Conservation (phyloP, 2,113 vertebrate species). For the Chascanopsetta lugubris region DNA sequence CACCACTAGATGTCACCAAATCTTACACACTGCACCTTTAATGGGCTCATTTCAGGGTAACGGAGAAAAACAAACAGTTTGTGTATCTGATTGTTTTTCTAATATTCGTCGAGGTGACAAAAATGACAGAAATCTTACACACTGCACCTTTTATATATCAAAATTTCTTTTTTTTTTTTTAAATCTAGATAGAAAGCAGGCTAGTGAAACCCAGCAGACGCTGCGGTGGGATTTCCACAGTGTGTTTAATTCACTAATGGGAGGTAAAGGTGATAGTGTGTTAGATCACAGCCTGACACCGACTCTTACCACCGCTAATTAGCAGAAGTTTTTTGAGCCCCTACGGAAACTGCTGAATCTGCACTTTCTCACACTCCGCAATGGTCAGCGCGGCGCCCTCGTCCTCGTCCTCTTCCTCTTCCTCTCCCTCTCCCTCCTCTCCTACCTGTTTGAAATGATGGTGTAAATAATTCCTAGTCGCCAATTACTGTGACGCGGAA, state of each 20-base stretch:
- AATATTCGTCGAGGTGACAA: no score
- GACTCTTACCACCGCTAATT: constrained; percentile 84
- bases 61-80: no score
- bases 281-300: constrained; percentile 80
- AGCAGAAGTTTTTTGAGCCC: constrained; percentile 84
- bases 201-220: constrained; percentile 40
- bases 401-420: no score
- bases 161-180: not conserved
- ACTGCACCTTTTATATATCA: no score
- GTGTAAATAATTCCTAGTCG: constrained; percentile 87
- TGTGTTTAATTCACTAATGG: constrained; percentile 80
- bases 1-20: no score
- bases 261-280: constrained; percentile 78
- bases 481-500: constrained; percentile 76
- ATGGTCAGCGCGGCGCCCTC: constrained; percentile 80
- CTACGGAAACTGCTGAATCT: constrained; percentile 87
- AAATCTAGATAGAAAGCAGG: constrained; percentile 26
- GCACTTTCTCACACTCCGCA: constrained; percentile 79
- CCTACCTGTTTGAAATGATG: constrained; percentile 85
- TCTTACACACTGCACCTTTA: no score
- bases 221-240: constrained; percentile 60
- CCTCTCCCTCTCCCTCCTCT: no score
- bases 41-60: no score
- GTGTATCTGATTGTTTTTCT: no score
- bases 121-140: no score